Conservation (phyloP, 2,113 vertebrate species). For the Callipepla squamata region DNA sequence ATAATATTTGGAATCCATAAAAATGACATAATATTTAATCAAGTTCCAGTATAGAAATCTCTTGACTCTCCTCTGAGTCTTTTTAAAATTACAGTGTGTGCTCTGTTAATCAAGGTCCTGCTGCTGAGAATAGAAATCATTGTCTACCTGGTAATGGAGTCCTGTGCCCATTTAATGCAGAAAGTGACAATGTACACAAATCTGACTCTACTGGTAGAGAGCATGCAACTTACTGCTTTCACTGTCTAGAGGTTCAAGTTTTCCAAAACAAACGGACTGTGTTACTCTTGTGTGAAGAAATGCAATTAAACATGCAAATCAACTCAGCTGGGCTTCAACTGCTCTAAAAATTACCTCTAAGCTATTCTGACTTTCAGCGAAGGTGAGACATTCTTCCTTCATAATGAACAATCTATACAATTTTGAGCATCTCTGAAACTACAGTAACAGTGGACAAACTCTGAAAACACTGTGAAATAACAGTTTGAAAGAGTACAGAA, state of each 20-base stretch:
- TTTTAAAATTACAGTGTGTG: neutral
- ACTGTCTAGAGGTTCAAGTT: neutral
- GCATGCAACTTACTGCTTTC: neutral
- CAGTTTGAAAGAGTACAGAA: neutral
- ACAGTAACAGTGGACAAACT: neutral
- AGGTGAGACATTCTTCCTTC: neutral
- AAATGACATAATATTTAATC: slow-evolving; percentile 54
- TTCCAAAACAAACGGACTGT: neutral
- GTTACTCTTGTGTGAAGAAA: neutral
- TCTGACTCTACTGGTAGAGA: neutral
- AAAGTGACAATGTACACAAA: neutral
- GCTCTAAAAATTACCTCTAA: neutral
- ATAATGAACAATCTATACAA: neutral
- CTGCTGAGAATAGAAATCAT: neutral
- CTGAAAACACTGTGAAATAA: neutral
- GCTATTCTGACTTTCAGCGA: neutral
- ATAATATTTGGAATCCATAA: slow-evolving; percentile 53
- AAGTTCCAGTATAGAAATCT: slow-evolving; percentile 28
- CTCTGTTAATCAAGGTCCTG: slow-evolving; percentile 26
- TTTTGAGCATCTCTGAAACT: neutral
- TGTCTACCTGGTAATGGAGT: slow-evolving; percentile 6
- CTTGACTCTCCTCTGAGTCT: neutral
- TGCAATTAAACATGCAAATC: neutral
- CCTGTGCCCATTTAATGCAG: neutral
- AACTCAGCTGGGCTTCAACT: neutral